Evolutionary conservation across 2,113 vertebrate genomes (phyloP).

Genomic region (Limanda limanda): DNA sequence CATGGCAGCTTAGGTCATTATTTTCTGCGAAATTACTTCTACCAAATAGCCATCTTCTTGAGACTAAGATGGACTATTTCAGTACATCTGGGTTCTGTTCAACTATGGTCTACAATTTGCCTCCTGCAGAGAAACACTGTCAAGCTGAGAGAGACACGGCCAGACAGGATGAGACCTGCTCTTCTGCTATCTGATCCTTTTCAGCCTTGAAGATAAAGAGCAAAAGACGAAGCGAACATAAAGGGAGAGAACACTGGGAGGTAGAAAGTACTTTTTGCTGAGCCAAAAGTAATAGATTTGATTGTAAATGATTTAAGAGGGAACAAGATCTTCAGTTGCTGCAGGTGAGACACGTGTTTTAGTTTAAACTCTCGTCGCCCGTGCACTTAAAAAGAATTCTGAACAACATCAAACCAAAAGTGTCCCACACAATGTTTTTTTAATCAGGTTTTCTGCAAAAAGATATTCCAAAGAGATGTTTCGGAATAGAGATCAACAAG

Average conservation of each 20-base stretch:
- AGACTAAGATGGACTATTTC: slow-evolving; percentile 5
- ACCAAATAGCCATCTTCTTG: background rate
- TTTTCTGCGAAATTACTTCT: background rate
- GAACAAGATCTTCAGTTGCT: background rate
- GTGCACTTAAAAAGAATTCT: background rate
- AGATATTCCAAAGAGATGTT: no score
- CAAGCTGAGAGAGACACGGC: slow-evolving; percentile 19
- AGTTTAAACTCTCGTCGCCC: no score
- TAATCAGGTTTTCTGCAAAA: no score
- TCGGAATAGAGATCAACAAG: slow-evolving; percentile 9
- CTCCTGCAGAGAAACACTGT: slow-evolving; percentile 38
- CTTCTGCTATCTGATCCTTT: slow-evolving; percentile 39
- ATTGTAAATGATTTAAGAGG: slow-evolving; percentile 4
- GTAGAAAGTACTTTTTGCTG: background rate
- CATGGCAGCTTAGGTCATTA: background rate
- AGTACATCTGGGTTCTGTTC: slow-evolving; percentile 3
- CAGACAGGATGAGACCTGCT: slow-evolving; percentile 54
- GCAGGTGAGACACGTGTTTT: background rate
- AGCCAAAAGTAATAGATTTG: background rate
- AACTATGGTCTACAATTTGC: slow-evolving; percentile 61
- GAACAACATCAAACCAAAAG: background rate
- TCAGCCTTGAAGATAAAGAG: slow-evolving; percentile 11
- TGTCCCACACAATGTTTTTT: background rate
- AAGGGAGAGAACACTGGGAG: background rate
- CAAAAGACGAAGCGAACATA: background rate